Conservation (phyloP, 92 coral and sea anemone species). For the Heteractis magnifica region DNA sequence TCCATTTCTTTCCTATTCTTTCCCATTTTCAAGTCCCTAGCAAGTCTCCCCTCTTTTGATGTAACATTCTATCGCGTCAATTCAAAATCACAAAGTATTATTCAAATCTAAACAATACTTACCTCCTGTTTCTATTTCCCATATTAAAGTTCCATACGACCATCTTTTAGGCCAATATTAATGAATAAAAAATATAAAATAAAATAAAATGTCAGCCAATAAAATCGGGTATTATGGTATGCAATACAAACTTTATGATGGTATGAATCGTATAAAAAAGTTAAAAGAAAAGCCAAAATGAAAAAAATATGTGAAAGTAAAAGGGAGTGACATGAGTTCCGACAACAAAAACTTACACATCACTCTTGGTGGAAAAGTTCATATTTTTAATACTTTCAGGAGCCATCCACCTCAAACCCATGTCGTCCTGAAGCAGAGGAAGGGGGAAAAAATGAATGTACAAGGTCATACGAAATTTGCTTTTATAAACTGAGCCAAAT, state of each 20-base stretch:
- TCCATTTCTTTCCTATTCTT: too few relatives aligned
- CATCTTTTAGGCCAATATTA: constrained; percentile 36
- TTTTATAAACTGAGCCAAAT: not conserved
- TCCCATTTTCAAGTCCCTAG: too few relatives aligned
- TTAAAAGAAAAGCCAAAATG: not conserved
- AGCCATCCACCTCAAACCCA: constrained; percentile 66
- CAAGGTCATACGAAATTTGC: too few relatives aligned
- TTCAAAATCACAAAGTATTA: too few relatives aligned
- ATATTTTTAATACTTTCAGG: constrained; percentile 60
- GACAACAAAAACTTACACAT: constrained; percentile 53
- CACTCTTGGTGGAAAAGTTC: constrained; percentile 61
- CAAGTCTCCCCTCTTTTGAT: too few relatives aligned
- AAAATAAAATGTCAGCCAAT: not conserved
- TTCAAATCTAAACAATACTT: not conserved
- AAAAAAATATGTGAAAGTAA: not conserved
- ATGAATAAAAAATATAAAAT: not conserved
- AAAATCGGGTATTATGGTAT: not conserved
- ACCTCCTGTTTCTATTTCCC: constrained; percentile 91
- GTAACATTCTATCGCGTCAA: too few relatives aligned
- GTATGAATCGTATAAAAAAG: not conserved
- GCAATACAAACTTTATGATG: not conserved
- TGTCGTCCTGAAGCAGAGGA: constrained; percentile 41
- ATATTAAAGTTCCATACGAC: constrained; percentile 72
- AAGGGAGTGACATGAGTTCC: not conserved
- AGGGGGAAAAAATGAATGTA: not conserved